These are phyloP conservation scores for Pseudochirops cupreus DNA, from an alignment of 2,797 vertebrate species.

Conservation along the genomic window DNA sequence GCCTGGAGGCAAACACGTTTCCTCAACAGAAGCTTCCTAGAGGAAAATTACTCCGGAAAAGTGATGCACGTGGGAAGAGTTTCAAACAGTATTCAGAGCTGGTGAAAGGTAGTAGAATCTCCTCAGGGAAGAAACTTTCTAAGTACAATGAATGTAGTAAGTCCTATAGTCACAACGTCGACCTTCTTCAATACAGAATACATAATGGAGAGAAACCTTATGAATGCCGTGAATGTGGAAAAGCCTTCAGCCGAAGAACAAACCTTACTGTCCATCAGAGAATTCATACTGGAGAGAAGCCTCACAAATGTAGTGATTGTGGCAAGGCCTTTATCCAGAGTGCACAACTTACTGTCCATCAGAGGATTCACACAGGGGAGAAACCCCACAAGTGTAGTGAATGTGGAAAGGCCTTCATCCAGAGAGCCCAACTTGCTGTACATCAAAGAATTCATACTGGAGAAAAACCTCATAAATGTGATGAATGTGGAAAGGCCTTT, in stretches of 20 bases:
- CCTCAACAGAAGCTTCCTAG: neutral
- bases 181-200: slow-evolving; percentile 74
- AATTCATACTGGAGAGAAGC: slow-evolving; percentile 80
- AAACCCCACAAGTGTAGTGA: slow-evolving; percentile 74
- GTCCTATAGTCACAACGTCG: slow-evolving; percentile 70
- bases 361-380: slow-evolving; percentile 79
- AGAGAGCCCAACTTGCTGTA: slow-evolving; percentile 76
- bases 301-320: slow-evolving; percentile 77
- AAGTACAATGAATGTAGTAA: slow-evolving; percentile 74
- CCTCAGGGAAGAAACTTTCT: slow-evolving; percentile 62
- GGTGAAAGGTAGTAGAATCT: slow-evolving; percentile 49
- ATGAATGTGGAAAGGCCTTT: slow-evolving; percentile 77
- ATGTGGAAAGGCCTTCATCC: slow-evolving; percentile 77
- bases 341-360: slow-evolving; percentile 80
- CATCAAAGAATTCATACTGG: slow-evolving; percentile 80
- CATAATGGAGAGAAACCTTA: slow-evolving; percentile 79
- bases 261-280: slow-evolving; percentile 77
- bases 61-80: neutral
- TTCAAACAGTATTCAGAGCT: neutral
- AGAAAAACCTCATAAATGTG: slow-evolving; percentile 78
- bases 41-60: neutral
- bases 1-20: neutral
- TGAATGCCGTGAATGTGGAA: slow-evolving; percentile 76
- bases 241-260: slow-evolving; percentile 77
- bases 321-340: slow-evolving; percentile 80